Conservation (phyloP, 2,888 invertebrate species). For the Rutpela maculata region DNA sequence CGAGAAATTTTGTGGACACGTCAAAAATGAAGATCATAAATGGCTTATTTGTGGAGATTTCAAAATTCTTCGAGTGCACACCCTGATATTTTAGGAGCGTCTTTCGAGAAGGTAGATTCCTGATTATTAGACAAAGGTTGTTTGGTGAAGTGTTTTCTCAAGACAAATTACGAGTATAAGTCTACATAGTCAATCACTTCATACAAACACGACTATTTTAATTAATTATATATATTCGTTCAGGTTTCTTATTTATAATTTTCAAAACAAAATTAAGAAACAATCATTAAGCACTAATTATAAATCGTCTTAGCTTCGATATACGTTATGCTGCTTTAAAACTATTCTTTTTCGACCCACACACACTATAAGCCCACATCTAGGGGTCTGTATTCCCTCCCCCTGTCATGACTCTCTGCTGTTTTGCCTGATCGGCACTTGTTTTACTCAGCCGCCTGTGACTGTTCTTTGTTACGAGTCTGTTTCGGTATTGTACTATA, state of each 20-base stretch:
- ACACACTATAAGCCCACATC: conserved; percentile 15
- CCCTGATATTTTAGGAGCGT: too few relatives aligned
- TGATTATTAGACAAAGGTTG: too few relatives aligned
- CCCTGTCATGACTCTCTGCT: conserved; percentile 19
- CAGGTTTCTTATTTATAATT: not conserved
- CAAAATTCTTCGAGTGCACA: too few relatives aligned
- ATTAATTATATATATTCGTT: too few relatives aligned
- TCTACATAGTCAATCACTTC: too few relatives aligned
- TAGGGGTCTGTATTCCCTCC: conserved; percentile 31
- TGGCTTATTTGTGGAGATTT: too few relatives aligned
- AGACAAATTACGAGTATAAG: too few relatives aligned
- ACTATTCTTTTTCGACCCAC: conserved; percentile 14
- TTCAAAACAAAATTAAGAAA: not conserved
- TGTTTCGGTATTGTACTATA: conserved; percentile 35
- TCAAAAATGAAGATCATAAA: too few relatives aligned
- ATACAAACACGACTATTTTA: too few relatives aligned
- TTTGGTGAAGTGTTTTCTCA: too few relatives aligned
- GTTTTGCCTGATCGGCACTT: conserved; percentile 45
- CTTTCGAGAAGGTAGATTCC: too few relatives aligned
- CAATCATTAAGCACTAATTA: not conserved
- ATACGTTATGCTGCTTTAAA: not conserved
- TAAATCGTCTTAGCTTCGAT: not conserved
- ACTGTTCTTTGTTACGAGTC: conserved; percentile 44
- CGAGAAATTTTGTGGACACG: too few relatives aligned
- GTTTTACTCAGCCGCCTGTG: conserved; percentile 44